These are phyloP conservation scores for Brenthis daphne DNA, from an alignment of 2,888 invertebrate species.

Conservation along the genomic window DNA sequence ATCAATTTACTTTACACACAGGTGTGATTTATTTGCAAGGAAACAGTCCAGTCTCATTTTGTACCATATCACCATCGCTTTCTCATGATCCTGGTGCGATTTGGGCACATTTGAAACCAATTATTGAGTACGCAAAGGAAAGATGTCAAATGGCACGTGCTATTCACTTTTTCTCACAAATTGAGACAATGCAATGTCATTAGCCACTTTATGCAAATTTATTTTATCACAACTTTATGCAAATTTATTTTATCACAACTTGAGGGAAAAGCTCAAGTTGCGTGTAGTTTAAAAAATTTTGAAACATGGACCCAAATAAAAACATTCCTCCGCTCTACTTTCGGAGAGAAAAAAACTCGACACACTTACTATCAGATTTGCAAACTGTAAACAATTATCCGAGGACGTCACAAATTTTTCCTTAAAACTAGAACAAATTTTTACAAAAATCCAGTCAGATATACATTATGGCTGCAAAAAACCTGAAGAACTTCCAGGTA, in stretches of 20 bases:
- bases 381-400: background rate
- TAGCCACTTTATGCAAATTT: conserved; percentile 22
- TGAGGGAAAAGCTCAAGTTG: conserved; percentile 20
- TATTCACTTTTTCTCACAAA: too few relatives aligned
- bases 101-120: too few relatives aligned
- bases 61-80: too few relatives aligned
- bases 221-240: conserved; percentile 12
- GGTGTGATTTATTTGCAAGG: too few relatives aligned
- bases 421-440: conserved; percentile 8
- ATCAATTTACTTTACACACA: too few relatives aligned
- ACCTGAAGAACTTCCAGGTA: background rate
- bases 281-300: too few relatives aligned
- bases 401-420: conserved; percentile 1
- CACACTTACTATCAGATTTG: conserved; percentile 20
- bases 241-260: conserved; percentile 30
- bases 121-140: too few relatives aligned
- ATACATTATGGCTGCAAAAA: conserved; percentile 23
- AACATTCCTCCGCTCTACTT: conserved; percentile 1
- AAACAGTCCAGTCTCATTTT: too few relatives aligned
- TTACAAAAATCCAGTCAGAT: conserved; percentile 8
- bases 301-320: conserved; percentile 1
- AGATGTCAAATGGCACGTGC: too few relatives aligned
- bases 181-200: too few relatives aligned
- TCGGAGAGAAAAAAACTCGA: conserved; percentile 25
- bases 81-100: too few relatives aligned